Evolutionary conservation across 1,140 invertebrate genomes (phyloP), one percentile per base, ranked within the genome.

Genomic region (Drosophila sulfurigaster): DNA sequence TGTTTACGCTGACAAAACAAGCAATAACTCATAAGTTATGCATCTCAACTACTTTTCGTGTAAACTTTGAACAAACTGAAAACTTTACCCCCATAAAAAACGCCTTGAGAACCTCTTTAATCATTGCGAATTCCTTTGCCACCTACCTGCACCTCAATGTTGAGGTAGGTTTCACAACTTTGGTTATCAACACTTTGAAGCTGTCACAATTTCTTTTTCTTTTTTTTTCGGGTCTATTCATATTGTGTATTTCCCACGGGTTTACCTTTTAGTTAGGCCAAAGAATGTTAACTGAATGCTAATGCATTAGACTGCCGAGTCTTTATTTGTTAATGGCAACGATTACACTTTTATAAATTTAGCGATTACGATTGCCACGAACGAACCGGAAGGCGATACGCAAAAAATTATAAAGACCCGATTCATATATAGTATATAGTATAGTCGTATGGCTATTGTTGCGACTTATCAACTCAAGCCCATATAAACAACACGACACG

Each of bases 291-390:
- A 83, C 82, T 86, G 75, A 66, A 46, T 30, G 6, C 15, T 30
- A 32, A 1, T 45, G 46, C 30, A 5, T 38, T 25, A 38, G 11
- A 46, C 59, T 43, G 38, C 10, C 35, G 5, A 13, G 48, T 11
- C 54, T 75, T 78, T 82, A 81, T 78, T 60, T 46, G 13, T 60
- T 54, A 66, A 41, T 64, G 30, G n/a, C 49, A 60, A 46, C 57
- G 65, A 87, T 87, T 79, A 74, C 66, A 63, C 20, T 32, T 60
- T 63, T 63, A 75, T 87, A 87, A 74, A 68, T 72, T 65, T 75
- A 80, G 63, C 66, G 83, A 88, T 82, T 82, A 79, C 79, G 52
- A 68, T 58, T 74, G 30, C 16, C 10, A 16, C 13, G 20, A 62
- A 16, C 13, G 20, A 62, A 62, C 57, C 65, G 75, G 56, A 75